These are phyloP conservation scores for Troides oblongomaculatus DNA, from an alignment of 2,888 invertebrate genomes.

Conservation along the genomic window DNA sequence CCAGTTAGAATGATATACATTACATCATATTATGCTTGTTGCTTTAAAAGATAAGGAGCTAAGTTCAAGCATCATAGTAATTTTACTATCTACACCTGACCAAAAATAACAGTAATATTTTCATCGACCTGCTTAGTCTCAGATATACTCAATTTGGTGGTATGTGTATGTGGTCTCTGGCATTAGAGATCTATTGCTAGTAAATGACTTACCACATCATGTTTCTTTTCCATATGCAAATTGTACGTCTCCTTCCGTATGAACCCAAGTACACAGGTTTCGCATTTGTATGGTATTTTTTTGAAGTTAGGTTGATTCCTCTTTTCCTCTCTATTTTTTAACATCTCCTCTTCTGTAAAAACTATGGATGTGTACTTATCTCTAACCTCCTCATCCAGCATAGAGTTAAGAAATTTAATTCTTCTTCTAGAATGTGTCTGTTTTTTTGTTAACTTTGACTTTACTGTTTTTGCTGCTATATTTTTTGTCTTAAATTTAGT, in stretches of 20 bases:
- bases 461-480: slow-evolving; percentile 24
- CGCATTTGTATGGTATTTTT: slow-evolving; percentile 59
- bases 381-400: slow-evolving; percentile 32
- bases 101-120: no score
- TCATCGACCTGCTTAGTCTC: no score
- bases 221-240: slow-evolving; percentile 49
- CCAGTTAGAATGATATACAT: no score
- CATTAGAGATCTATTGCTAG: background rate
- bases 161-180: no score
- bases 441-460: slow-evolving; percentile 8
- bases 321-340: slow-evolving; percentile 50
- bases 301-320: slow-evolving; percentile 57
- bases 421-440: slow-evolving; percentile 5
- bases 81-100: no score
- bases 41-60: no score
- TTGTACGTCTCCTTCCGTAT: slow-evolving; percentile 46
- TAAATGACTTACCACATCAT: slow-evolving; percentile 43
- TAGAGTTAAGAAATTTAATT: background rate
- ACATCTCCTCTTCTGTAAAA: slow-evolving; percentile 53
- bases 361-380: slow-evolving; percentile 46
- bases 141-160: no score
- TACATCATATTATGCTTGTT: no score
- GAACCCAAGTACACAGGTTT: slow-evolving; percentile 58
- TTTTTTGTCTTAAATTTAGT: slow-evolving; percentile 20
- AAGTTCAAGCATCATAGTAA: no score